Conservation (phyloP, 2,797 vertebrate genomes). For the Hozukius guyotensis region DNA sequence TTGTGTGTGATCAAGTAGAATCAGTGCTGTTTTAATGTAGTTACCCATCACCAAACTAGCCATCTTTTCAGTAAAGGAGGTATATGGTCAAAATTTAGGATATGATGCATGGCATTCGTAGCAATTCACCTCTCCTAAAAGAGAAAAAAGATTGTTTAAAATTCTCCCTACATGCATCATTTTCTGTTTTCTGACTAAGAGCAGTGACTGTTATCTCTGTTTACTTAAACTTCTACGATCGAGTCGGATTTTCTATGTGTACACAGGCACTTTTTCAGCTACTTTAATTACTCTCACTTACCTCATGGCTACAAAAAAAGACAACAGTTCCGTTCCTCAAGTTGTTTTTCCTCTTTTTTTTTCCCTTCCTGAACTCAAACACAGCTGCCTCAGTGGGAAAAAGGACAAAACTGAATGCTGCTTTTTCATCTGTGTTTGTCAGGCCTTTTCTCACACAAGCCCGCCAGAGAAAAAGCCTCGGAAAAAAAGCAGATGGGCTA, state of each 20-base stretch:
- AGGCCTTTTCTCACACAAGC: constrained; percentile 63
- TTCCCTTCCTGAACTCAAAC: constrained; percentile 47
- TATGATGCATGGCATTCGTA: neutral
- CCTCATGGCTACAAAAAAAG: constrained; percentile 52
- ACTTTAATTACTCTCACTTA: constrained; percentile 65
- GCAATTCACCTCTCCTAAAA: neutral
- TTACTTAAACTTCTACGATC: constrained; percentile 30
- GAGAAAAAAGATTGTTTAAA: neutral
- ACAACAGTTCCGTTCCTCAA: constrained; percentile 54
- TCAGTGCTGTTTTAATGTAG: neutral
- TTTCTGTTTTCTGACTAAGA: constrained; percentile 15
- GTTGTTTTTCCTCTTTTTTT: constrained; percentile 30
- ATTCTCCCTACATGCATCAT: neutral
- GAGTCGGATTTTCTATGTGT: constrained; percentile 4
- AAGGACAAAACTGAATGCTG: constrained; percentile 42
- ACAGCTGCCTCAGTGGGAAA: constrained; percentile 60
- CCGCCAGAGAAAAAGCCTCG: constrained; percentile 41
- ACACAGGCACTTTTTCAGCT: constrained; percentile 28
- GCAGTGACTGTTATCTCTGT: constrained; percentile 17
- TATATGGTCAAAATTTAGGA: neutral
- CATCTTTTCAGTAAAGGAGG: neutral
- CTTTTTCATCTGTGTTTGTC: constrained; percentile 64
- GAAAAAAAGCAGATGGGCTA: constrained; percentile 72
- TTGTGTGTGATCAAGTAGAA: neutral
- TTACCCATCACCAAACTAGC: neutral